Base-by-base conservation (phyloP, 2,888 invertebrate species). In the Plemyria rubiginata region DNA sequence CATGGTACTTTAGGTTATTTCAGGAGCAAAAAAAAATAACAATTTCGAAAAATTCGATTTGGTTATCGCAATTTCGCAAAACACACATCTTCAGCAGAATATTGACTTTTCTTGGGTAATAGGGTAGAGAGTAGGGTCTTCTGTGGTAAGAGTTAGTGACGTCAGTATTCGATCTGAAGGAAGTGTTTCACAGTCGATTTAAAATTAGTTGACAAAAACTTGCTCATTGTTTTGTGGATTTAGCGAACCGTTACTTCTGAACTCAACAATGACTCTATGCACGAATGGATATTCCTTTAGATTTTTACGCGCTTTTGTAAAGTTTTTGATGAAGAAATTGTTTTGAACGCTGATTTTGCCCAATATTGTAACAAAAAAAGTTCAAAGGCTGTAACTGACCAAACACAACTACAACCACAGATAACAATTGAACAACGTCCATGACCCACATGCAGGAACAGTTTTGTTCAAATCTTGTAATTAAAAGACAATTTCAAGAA, bases 401-500 rank as follows among this genome's bases (percentile, higher is more conserved):
- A 41, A 41, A 41, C 41, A n/a, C 13, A 41, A 13, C n/a, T 6
- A 41, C 4, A 41, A 41, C n/a, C 41, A 41, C 41, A 41, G 13
- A 41, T 13, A 41, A 41, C 6, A 5, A 13, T 28, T 53, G 12
- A 32, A 32, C 38, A 6, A 64, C 69, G 73, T 65, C 79, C 80
- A 62, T 81, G 84, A 80, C 83, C 80, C 69, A 72, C 68, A 76
- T 79, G 62, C 67, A 45, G 60, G 66, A 72, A 73, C 66, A 58
- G 72, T 72, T 80, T 77, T 75, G 76, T 77, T 74, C 76, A 78
- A 82, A 85, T 85, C 80, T 76, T 81, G 76, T 81, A 83, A 84
- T 85, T 82, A 76, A 77, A 69, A 66, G 70, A 62, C 78, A 71
- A 71, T 74, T 68, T 62, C 62, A 66, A n/a, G 40, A 48, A 70